A percentile compares a stretch with the other conserved stretches of the same genome.
phyloP scores from a whole-genome alignment of 2,797 vertebrate species.

The Hipposideros larvatus region DNA sequence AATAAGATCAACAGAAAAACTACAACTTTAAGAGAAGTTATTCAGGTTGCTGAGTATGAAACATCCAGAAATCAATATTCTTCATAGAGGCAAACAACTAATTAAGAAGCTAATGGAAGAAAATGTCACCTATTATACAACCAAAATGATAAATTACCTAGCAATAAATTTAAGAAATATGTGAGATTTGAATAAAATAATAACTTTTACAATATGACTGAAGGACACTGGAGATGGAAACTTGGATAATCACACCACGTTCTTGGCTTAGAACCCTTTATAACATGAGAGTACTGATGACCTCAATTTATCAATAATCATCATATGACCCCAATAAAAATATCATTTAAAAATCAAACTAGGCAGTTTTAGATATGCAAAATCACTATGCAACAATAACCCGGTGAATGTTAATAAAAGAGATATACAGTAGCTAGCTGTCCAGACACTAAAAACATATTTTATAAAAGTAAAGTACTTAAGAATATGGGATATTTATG shows the following conservation, averaged over 20 bases:
- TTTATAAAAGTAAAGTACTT: not conserved
- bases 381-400: not conserved
- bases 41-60: not conserved
- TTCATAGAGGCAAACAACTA: not conserved
- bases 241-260: accelerated
- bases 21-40: not conserved
- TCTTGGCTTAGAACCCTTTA: not conserved
- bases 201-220: not conserved
- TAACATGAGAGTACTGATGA: not conserved
- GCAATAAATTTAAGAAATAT: not conserved
- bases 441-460: not conserved
- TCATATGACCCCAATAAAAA: not conserved
- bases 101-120: not conserved
- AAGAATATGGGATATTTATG: not conserved
- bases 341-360: not conserved
- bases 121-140: not conserved
- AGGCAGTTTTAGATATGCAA: not conserved
- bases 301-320: not conserved
- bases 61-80: not conserved
- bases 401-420: not conserved
- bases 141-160: not conserved
- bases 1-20: not conserved
- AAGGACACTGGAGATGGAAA: not conserved
- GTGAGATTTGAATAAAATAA: not conserved
- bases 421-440: not conserved